Evolutionary conservation across 2,797 vertebrate genomes (phyloP), one percentile per base, ranked within the genome.

Genomic region (Platyrinchus mystaceus): DNA sequence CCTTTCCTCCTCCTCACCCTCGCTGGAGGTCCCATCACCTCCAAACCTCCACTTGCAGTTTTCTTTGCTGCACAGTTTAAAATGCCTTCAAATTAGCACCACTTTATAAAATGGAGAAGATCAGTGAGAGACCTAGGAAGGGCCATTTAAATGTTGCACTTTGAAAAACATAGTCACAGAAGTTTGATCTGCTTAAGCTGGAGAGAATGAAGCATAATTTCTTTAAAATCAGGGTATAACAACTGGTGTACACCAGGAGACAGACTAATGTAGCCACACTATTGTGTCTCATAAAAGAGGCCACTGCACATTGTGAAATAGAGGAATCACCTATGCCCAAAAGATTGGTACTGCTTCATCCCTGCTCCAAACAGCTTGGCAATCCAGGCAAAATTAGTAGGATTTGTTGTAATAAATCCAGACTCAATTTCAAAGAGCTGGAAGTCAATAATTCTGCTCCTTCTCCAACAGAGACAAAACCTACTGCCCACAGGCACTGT

Each of bases 41-140:
- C 84, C 93, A 88, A 90, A 84, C 30, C 67, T 91, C 74, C 27
- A 39, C 62, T 87, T 75, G 59, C 71, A 92, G 68, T 36, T 94
- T 93, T 10, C 79, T 76, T 64, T 70, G 70, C 62, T 81, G 41
- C 0, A 0, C 59, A 49, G 49, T 94, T 94, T 79, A 82, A 95
- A 94, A 94, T n/a, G n/a, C 84, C 70, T 94, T 86, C 74, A 91
- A 90, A 94, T 94, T 89, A 94, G 50, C 55, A 69, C 47, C 64
- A 53, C 73, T 91, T 90, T 79, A 69, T n/a, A 18, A 88, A 90
- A 82, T 47, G 60, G 77, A 88, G 74, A 44, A 76, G 74, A 82
- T 63, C 63, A 76, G 66, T 3, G 18, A 95, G 81, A 87, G 49
- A 47, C 37, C 70, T 84, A 60, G 22, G 73, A 92, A 76, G 52